Evolutionary conservation across 2,888 invertebrate genomes (phyloP), one percentile per base, ranked within the genome.

Genomic region (Agrotis clavis): DNA sequence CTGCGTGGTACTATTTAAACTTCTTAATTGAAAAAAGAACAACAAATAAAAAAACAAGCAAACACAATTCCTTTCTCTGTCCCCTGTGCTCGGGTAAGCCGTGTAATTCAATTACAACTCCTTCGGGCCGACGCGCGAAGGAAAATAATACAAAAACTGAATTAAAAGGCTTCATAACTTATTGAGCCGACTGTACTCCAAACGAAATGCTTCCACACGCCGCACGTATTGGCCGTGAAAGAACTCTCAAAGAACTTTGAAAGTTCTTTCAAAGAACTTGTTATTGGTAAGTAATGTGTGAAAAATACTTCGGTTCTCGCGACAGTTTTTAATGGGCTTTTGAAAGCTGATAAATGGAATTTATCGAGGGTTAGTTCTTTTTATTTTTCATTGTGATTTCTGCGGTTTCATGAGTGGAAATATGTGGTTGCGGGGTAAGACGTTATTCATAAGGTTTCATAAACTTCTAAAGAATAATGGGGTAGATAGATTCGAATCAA

Each of bases 71-170:
- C 65, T 81, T 82, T 66, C 77, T 19, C 72, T 86, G 78, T 89
- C 70, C 88, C 71, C 60, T 41, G 83, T 74, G 65, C 81, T 82
- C 87, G 82, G 85, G 86, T 89, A 90, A 91, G 92, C 87, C 88
- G 83, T 83, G 92, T 94, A 94, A 94, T 93, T 93, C 90, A 92
- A 94, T 94, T 94, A 94, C 91, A 90, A 90, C 91, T 93, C 91
- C 90, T 92, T 91, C 68, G 73, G 76, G 83, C 68, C 86, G 84
- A 78, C 71, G 81, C 74, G 80, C 79, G 77, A 76, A 81, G 81
- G 79, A 84, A 89, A 87, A 90, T 90, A 90, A 90, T 90, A 91
- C 89, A 90, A 92, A 92, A 92, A 89, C 88, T 83, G 76, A 87
- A 88, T 88, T 89, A 88, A 86, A 90, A 88, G 94, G 93, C 91